phyloP scores from a whole-genome alignment of 2,113 vertebrate genomes.

The Mesembrinibis cayennensis region DNA sequence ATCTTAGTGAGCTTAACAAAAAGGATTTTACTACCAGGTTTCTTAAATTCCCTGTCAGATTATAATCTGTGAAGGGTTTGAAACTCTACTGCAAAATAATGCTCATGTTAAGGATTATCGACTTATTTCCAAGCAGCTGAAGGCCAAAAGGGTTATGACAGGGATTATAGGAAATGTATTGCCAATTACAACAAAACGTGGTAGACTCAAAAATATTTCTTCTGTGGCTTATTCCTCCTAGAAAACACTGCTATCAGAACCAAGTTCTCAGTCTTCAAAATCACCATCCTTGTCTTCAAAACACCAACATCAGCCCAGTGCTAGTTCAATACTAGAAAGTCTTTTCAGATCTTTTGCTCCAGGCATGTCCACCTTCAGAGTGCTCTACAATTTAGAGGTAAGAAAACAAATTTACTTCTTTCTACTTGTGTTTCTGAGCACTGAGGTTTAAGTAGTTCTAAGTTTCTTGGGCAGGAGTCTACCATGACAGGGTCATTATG shows the following conservation, averaged over 20 bases:
- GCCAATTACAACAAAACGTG: background rate
- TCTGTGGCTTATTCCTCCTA: constrained; percentile 49
- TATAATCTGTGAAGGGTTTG: background rate
- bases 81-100: background rate
- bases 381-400: constrained; percentile 98
- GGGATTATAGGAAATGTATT: background rate
- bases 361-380: constrained; percentile 98
- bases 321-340: constrained; percentile 93
- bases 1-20: background rate
- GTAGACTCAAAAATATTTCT: background rate
- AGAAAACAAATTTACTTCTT: background rate
- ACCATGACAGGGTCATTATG: background rate
- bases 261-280: constrained; percentile 89
- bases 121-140: background rate
- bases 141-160: background rate
- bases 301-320: constrained; percentile 95
- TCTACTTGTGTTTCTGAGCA: background rate
- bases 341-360: constrained; percentile 96
- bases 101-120: background rate
- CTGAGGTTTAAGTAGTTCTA: background rate
- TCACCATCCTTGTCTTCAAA: constrained; percentile 95
- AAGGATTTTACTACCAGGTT: background rate
- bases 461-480: background rate
- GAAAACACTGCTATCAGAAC: constrained; percentile 93
- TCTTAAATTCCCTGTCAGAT: background rate